phyloP scores from a whole-genome alignment of 2,888 invertebrate genomes.

The Nomada ruficornis region DNA sequence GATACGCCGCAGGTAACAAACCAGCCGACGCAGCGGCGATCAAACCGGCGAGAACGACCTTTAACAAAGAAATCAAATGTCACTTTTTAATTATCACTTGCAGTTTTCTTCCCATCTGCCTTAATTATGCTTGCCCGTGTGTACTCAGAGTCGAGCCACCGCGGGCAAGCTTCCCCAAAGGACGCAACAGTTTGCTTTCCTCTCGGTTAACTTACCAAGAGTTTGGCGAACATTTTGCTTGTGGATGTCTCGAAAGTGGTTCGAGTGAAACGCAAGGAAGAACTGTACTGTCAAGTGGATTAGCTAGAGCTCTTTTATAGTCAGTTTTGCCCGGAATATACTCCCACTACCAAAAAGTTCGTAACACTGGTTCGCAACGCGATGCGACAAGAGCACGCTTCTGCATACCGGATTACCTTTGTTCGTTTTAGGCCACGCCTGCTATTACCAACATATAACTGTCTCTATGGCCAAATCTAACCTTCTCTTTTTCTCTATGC shows the following conservation, averaged over 20 bases:
- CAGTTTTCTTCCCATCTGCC: no score
- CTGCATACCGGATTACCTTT: conserved; percentile 73
- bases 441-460: conserved; percentile 17
- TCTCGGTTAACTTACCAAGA: conserved; percentile 76
- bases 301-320: conserved; percentile 77
- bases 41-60: conserved; percentile 78
- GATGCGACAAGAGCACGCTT: conserved; percentile 52
- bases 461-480: conserved; percentile 18
- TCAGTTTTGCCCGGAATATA: conserved; percentile 55
- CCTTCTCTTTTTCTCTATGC: neutral
- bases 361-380: conserved; percentile 44
- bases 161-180: no score
- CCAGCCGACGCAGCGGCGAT: conserved; percentile 78
- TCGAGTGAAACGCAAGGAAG: conserved; percentile 67
- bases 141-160: neutral
- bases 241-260: conserved; percentile 54
- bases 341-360: conserved; percentile 57
- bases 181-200: neutral
- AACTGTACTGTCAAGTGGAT: conserved; percentile 76
- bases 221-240: conserved; percentile 79
- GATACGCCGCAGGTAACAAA: conserved; percentile 42
- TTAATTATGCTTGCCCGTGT: no score
- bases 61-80: neutral
- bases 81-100: neutral
- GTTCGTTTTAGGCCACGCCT: conserved; percentile 68